Conservation (phyloP, 2,113 vertebrate species). For the Nannospalax galili region DNA sequence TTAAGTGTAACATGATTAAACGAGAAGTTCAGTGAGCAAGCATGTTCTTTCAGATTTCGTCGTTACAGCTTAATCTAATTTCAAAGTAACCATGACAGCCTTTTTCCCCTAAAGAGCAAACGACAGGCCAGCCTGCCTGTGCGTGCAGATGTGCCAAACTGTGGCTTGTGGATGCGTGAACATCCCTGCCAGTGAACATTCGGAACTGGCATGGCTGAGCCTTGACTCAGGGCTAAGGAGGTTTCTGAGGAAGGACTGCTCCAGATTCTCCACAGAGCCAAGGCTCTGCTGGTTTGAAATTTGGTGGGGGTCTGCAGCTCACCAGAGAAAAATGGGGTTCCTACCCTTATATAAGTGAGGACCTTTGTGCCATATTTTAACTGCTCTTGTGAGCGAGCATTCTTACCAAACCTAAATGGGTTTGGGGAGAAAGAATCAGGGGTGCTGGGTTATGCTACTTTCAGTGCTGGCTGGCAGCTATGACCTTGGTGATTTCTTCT, state of each 20-base stretch:
- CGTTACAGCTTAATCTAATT: constrained; percentile 71
- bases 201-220: not conserved
- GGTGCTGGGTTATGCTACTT: not conserved
- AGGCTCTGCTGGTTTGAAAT: not conserved
- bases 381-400: not conserved
- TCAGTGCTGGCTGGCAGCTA: not conserved
- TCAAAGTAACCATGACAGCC: constrained; percentile 52
- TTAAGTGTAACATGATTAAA: constrained; percentile 58
- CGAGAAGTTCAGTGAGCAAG: constrained; percentile 63
- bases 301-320: not conserved
- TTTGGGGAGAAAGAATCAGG: not conserved
- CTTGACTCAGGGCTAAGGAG: not conserved
- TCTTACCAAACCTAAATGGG: not conserved
- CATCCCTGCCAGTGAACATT: not conserved
- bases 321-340: not conserved
- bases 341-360: not conserved
- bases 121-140: not conserved
- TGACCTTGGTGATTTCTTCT: not conserved
- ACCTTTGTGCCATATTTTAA: not conserved
- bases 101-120: not conserved
- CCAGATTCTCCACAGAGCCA: not conserved
- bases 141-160: not conserved
- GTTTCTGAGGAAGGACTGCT: not conserved
- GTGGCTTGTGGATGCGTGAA: rapidly evolving
- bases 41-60: constrained; percentile 59